phyloP scores from a whole-genome alignment of 2,888 invertebrate species.

The Caenorhabditis parvicauda region DNA sequence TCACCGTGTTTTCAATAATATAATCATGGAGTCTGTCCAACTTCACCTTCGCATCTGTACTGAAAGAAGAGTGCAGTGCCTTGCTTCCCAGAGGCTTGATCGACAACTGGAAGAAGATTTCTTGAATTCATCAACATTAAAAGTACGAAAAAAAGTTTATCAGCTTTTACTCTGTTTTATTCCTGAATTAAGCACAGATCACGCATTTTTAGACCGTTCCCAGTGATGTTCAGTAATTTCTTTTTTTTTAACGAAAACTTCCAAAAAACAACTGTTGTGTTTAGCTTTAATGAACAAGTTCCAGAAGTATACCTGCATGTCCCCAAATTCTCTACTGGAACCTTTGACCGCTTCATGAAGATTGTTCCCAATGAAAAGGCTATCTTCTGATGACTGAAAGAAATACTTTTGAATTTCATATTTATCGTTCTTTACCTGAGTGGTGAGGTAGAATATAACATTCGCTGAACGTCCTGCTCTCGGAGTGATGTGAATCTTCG shows the following conservation, averaged over 20 bases:
- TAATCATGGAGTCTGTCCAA: constrained; percentile 22
- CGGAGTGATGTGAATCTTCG: constrained; percentile 19
- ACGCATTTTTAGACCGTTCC: too few species aligned
- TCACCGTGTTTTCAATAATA: constrained; percentile 32
- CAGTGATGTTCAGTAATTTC: too few species aligned
- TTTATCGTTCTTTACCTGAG: constrained; percentile 9
- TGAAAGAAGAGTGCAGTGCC: constrained; percentile 19
- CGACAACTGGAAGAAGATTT: too few species aligned
- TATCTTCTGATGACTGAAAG: constrained; percentile 2
- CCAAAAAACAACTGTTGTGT: neutral
- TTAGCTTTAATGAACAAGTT: neutral
- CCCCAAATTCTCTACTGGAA: constrained; percentile 6
- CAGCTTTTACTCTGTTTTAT: too few species aligned
- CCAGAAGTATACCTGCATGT: constrained; percentile 5
- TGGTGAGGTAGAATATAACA: constrained; percentile 32
- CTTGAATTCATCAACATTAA: too few species aligned
- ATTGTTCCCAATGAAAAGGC: constrained; percentile 13
- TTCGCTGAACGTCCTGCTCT: constrained; percentile 19
- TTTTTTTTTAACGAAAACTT: neutral
- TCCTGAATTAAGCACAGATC: too few species aligned
- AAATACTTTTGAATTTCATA: neutral
- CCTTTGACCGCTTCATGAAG: constrained; percentile 11
- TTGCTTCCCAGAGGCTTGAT: too few species aligned
- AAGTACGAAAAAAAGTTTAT: too few species aligned
- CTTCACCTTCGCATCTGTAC: constrained; percentile 21